Base-by-base conservation (phyloP, 1,140 invertebrate species). In the Leptoteleia sp. region DNA sequence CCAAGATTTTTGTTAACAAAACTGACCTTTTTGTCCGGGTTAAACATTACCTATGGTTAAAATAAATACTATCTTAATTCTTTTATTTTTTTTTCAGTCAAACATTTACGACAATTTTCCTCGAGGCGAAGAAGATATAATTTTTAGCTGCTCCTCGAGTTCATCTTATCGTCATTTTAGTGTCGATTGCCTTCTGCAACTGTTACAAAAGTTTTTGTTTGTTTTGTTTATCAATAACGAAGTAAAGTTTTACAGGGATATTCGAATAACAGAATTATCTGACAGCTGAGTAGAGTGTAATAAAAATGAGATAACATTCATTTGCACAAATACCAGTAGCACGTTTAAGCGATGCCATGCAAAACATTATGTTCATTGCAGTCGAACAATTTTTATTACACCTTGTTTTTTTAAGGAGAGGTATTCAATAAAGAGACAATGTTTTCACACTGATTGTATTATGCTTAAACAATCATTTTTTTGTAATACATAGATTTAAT, bases 371-470 rank as follows among this genome's bases (percentile, higher is more conserved):
- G 6, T 0, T 22, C 8, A 15, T 16, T 25, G 13, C 15, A 40
- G 4, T 17, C 7, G 1, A 22, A 47, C n/a, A 42, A 50, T 61
- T 50, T 65, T 61, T 45, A 43, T 57, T 52, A 40, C 61, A 59
- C 19, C 38, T 25, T 45, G 0, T 3, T 29, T 62, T 12, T 35
- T 7, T 15, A 2, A 70, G 73, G 65, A 57, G 48, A 70, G 73
- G 64, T 70, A 37, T 43, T 57, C 33, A 71, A 77, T 77, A 77
- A 77, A 71, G 43, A 77, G 57, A 77, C 65, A 70, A 13, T 27
- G 3, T 70, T 64, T 65, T 76, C 35, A 77, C 57, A 65, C 43
- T 76, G 40, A 76, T 64, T 70, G 35, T 76, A 68, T 70, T 70
- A 64, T 70, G 52, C n/a, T 76, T 33, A 62, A 76, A 68, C 19